phyloP scores from a whole-genome alignment of 2,797 vertebrate species.

The Enteromius viviparus region DNA sequence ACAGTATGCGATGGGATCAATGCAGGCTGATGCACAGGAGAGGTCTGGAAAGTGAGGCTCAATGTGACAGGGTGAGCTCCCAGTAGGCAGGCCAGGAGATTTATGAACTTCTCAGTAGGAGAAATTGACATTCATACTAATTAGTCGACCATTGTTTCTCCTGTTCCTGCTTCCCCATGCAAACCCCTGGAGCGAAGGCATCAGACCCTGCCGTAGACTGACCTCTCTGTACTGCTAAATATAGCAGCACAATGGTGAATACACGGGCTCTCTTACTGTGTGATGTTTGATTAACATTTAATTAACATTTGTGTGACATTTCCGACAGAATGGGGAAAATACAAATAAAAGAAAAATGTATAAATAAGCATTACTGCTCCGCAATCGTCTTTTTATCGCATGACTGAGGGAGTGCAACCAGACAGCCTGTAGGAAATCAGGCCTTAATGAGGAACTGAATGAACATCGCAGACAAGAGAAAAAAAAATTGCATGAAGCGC shows the following conservation, averaged over 20 bases:
- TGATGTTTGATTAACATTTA: conserved; percentile 80
- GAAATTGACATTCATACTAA: conserved; percentile 83
- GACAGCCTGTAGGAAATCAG: conserved; percentile 19
- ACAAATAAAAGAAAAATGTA: conserved; percentile 52
- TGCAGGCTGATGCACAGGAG: conserved; percentile 44
- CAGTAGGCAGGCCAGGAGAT: conserved; percentile 72
- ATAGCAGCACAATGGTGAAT: conserved; percentile 64
- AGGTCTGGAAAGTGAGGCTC: conserved; percentile 60
- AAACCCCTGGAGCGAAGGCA: conserved; percentile 52
- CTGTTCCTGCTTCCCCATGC: conserved; percentile 39
- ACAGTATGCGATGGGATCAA: conserved; percentile 29
- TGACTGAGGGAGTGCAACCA: background rate
- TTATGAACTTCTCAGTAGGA: conserved; percentile 77
- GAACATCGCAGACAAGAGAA: background rate
- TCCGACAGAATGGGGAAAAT: conserved; percentile 64
- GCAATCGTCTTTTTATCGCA: conserved; percentile 4
- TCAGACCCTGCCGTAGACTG: conserved; percentile 62
- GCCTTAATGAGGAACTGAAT: conserved; percentile 25
- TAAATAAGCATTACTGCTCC: conserved; percentile 39
- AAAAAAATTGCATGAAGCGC: background rate
- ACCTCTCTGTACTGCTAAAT: conserved; percentile 68
- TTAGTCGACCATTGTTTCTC: conserved; percentile 71
- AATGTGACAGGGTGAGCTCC: conserved; percentile 73
- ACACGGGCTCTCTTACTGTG: conserved; percentile 65
- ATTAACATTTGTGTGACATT: conserved; percentile 82